A percentile compares a stretch with the other conserved stretches of the same genome.
phyloP scores from a whole-genome alignment of 2,113 vertebrate species.

The Prietella phreatophila region DNA sequence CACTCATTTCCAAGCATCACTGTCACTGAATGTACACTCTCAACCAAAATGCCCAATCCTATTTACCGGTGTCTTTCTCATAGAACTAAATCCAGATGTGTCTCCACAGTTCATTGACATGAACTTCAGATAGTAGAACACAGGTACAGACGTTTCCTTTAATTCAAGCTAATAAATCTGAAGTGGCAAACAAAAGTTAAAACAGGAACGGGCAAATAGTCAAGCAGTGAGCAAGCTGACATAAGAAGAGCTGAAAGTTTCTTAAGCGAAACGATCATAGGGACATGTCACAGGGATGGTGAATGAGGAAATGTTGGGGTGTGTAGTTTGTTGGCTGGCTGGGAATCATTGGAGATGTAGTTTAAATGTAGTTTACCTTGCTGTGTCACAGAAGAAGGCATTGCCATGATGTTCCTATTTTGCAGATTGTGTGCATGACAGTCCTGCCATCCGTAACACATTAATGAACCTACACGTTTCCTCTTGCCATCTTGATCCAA shows the following conservation, averaged over 20 bases:
- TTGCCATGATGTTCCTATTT: too few species aligned
- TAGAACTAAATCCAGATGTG: not conserved
- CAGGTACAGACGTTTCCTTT: not conserved
- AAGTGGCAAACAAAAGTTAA: not conserved
- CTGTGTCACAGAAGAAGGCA: not conserved
- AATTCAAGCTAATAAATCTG: not conserved
- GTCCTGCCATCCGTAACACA: not conserved
- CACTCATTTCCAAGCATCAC: not conserved
- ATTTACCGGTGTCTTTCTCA: not conserved
- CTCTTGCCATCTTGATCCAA: not conserved
- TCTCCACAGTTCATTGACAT: not conserved
- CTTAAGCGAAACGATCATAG: not conserved
- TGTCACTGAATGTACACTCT: not conserved
- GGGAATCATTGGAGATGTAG: not conserved
- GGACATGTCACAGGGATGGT: not conserved
- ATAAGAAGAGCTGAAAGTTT: not conserved
- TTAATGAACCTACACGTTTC: not conserved
- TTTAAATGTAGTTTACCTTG: not conserved
- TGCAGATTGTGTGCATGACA: not conserved
- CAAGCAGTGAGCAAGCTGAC: not conserved
- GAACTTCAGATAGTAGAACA: not conserved
- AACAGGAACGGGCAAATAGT: not conserved
- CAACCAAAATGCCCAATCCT: not conserved
- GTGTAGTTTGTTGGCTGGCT: not conserved
- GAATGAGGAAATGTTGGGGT: not conserved